Evolutionary conservation across 2,888 invertebrate genomes (phyloP), one percentile per base, ranked within the genome.

Genomic region (Meloe dianella): DNA sequence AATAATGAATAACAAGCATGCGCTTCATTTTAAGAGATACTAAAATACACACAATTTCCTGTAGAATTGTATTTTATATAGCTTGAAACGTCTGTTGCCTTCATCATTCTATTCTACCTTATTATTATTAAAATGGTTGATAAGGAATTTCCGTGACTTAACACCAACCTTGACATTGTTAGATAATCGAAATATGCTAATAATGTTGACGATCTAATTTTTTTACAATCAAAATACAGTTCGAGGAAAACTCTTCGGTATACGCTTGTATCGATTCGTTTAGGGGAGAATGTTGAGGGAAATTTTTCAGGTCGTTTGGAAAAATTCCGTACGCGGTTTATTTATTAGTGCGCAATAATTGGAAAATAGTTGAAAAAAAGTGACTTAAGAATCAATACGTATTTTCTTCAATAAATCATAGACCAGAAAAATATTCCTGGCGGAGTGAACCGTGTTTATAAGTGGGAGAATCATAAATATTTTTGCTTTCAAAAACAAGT

Each of bases 141-240:
- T 20, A 20, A 8, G 5, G 47, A 8, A 47, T 20, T 54, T 54
- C 24, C 54, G 54, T 54, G 54, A 54, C 54, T 54, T 12, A 8
- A 20, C 8, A 24, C 1, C 24, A 54, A 54, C 54, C 54, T 54
- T 54, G 54, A 54, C 54, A 54, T 54, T 54, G 54, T 24, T 54
- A 8, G 12, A 2, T 4, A 54, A 47, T 47, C 17, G 47, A 47
- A 47, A 7, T 9, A 20, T 20, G 47, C 6, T 47, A 20, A 47
- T 20, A 2, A 2, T 47, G 27, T 27, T 27, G 27, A 4, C 27
- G 27, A 27, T 27, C 27, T 27, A 2, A 27, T 3, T 27, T 27
- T 27, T 27, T 27, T 27, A 2, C 27, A 27, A 27, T 27, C 2
- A 47, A 47, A 47, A 47, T 3, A 9, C 20, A 47, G 20, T 41